A percentile compares a stretch with the other conserved stretches of the same genome.
Conservation (phyloP, 2,797 vertebrate species). For the Spinibarbus caldwelli region DNA sequence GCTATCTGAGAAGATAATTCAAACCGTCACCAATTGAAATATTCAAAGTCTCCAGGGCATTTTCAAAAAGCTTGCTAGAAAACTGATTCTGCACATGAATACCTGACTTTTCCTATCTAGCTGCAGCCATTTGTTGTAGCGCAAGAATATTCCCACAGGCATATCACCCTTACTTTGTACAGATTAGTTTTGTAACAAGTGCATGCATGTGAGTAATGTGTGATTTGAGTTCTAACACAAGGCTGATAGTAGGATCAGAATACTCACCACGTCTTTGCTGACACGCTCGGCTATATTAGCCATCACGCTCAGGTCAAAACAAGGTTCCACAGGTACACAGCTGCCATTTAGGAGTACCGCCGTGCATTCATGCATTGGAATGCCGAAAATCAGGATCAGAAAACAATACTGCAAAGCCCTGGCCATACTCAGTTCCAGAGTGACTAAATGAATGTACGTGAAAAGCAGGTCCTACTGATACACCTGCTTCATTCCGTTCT, state of each 20-base stretch:
- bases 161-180: background rate
- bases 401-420: slow-evolving; percentile 1
- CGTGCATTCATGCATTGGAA: background rate
- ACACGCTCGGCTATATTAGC: slow-evolving; percentile 16
- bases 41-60: slow-evolving; percentile 2
- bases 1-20: slow-evolving; percentile 24
- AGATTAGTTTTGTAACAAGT: background rate
- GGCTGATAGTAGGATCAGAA: background rate
- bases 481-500: slow-evolving; percentile 18
- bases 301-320: slow-evolving; percentile 45
- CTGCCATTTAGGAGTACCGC: background rate
- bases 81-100: background rate
- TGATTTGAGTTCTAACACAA: background rate
- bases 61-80: background rate
- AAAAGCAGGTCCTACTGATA: slow-evolving; percentile 14
- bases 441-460: background rate
- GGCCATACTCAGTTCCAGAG: slow-evolving; percentile 32
- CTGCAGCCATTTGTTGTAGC: background rate
- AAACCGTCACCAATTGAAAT: background rate
- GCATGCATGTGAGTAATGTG: background rate
- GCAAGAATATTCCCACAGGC: background rate
- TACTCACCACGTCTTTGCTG: slow-evolving; percentile 55
- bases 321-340: slow-evolving; percentile 35
- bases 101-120: background rate
- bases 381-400: slow-evolving; percentile 26